Conservation (phyloP, 2,888 invertebrate genomes). For the Tipula unca region DNA sequence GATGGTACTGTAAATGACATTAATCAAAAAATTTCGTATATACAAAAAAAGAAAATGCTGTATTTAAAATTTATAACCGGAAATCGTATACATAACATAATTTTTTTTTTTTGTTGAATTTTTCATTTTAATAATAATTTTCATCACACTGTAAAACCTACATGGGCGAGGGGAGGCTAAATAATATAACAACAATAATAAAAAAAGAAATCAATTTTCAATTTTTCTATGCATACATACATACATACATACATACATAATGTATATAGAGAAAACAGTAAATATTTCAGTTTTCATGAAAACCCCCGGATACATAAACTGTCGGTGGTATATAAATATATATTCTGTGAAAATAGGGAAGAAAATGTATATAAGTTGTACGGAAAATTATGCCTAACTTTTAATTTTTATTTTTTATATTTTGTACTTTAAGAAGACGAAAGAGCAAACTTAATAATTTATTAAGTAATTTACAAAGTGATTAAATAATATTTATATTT, state of each 20-base stretch:
- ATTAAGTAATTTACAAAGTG: constrained; percentile 14
- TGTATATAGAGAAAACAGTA: neutral
- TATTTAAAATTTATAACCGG: neutral
- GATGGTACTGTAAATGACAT: neutral
- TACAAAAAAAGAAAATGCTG: neutral
- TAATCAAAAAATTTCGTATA: neutral
- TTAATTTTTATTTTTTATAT: neutral
- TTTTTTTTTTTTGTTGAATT: too few relatives aligned
- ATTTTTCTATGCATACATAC: neutral
- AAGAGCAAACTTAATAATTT: neutral
- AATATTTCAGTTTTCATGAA: neutral
- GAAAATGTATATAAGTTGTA: neutral
- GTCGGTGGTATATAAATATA: neutral
- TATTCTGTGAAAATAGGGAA: neutral
- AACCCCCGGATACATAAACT: neutral
- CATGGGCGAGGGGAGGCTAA: neutral
- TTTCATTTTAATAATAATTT: neutral
- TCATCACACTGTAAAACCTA: neutral
- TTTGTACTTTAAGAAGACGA: neutral
- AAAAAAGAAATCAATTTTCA: neutral
- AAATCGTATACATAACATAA: neutral
- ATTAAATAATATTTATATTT: neutral
- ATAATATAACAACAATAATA: neutral
- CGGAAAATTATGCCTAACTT: neutral
- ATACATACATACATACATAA: neutral